Evolutionary conservation across 2,797 vertebrate species (phyloP).

Genomic region (Lepilemur septentrionalis): DNA sequence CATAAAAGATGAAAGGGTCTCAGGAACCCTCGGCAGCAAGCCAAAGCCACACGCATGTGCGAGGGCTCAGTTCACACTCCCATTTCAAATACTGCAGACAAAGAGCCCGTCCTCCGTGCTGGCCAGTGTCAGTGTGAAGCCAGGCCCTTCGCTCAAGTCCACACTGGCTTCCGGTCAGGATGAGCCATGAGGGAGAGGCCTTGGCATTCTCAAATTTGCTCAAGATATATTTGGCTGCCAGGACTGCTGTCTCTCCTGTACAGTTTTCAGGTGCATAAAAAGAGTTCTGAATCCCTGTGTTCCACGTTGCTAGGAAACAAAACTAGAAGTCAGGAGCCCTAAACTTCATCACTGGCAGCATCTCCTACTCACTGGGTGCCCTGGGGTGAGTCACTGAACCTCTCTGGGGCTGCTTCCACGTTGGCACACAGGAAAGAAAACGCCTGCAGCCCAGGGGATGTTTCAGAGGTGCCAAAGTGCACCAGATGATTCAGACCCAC

Average conservation of each 20-base stretch:
- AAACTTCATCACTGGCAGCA: accelerated
- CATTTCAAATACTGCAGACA: no score
- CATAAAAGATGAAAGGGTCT: background rate
- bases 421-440: background rate
- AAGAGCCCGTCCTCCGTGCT: accelerated
- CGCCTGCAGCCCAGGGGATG: accelerated
- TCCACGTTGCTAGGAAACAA: background rate
- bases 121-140: background rate
- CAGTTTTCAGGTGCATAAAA: accelerated
- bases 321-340: background rate
- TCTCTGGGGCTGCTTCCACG: background rate
- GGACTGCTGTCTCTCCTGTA: accelerated
- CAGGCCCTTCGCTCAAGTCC: background rate
- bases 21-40: background rate
- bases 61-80: accelerated
- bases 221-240: background rate
- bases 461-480: accelerated
- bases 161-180: background rate
- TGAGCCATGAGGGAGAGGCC: accelerated
- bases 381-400: background rate
- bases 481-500: accelerated
- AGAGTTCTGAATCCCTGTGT: background rate
- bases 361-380: accelerated
- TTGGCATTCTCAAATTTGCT: accelerated
- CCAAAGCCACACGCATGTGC: accelerated